A percentile compares a stretch with the other conserved stretches of the same genome.
Conservation (phyloP, 2,797 vertebrate genomes). For the Karalla daura region DNA sequence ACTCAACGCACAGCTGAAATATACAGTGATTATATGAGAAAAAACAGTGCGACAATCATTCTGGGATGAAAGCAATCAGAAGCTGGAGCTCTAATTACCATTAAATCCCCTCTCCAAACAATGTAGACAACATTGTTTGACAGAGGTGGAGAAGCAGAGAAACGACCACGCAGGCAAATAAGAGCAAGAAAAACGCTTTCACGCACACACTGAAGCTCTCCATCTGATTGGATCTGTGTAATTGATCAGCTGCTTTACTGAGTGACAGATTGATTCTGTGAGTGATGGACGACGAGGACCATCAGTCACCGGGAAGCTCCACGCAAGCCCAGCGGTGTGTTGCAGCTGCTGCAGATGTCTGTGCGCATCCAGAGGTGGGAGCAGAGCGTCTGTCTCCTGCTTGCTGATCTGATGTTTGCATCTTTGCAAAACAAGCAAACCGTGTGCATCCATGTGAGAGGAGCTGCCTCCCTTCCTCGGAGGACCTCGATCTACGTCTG, state of each 20-base stretch:
- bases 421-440: neutral
- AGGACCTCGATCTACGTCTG: neutral
- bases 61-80: neutral
- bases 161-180: neutral
- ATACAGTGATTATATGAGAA: neutral
- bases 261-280: conserved; percentile 1
- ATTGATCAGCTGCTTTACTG: conserved; percentile 22
- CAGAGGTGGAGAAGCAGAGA: neutral
- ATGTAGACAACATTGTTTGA: neutral
- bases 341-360: neutral
- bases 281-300: conserved; percentile 33
- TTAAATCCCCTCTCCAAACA: neutral
- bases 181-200: neutral
- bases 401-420: neutral
- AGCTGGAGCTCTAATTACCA: neutral
- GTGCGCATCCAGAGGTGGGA: neutral
- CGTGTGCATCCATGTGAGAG: neutral
- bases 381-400: neutral
- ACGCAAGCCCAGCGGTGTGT: neutral
- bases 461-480: neutral
- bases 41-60: neutral
- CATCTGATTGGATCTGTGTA: conserved; percentile 18
- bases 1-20: rapidly evolving
- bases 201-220: neutral
- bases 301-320: conserved; percentile 21